These are phyloP conservation scores for Limosa lapponica DNA, from an alignment of 2,797 vertebrate genomes.

Conservation along the genomic window DNA sequence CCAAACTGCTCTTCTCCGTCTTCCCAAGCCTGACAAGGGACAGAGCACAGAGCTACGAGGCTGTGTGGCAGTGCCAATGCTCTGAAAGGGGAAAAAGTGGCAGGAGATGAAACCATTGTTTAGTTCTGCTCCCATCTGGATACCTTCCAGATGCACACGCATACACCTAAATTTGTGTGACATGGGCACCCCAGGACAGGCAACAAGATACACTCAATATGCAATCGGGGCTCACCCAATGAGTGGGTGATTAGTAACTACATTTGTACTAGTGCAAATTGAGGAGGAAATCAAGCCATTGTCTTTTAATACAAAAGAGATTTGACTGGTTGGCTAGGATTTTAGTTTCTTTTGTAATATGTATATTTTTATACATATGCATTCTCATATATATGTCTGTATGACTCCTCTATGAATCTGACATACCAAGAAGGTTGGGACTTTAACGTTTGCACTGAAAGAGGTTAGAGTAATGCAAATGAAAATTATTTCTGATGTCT, in stretches of 20 bases:
- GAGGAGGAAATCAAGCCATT: neutral
- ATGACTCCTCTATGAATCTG: neutral
- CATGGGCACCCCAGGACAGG: neutral
- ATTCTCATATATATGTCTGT: neutral
- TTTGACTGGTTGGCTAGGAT: neutral
- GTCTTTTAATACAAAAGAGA: neutral
- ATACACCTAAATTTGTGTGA: neutral
- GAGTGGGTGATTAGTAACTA: neutral
- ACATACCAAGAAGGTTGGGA: neutral
- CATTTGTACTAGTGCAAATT: neutral
- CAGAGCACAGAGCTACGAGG: neutral
- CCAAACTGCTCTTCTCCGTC: neutral
- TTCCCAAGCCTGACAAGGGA: neutral
- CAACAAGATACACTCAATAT: neutral
- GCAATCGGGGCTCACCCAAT: neutral
- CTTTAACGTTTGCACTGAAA: neutral
- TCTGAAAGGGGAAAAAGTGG: neutral
- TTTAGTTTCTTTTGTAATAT: neutral
- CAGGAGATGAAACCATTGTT: neutral
- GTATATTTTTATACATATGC: neutral
- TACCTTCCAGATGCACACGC: neutral
- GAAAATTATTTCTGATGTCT: neutral
- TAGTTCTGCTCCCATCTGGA: neutral
- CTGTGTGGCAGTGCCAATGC: fast-evolving
- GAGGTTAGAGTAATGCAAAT: neutral